phyloP scores from a whole-genome alignment of 1,140 invertebrate genomes.

The Lasioglossum albipes region DNA sequence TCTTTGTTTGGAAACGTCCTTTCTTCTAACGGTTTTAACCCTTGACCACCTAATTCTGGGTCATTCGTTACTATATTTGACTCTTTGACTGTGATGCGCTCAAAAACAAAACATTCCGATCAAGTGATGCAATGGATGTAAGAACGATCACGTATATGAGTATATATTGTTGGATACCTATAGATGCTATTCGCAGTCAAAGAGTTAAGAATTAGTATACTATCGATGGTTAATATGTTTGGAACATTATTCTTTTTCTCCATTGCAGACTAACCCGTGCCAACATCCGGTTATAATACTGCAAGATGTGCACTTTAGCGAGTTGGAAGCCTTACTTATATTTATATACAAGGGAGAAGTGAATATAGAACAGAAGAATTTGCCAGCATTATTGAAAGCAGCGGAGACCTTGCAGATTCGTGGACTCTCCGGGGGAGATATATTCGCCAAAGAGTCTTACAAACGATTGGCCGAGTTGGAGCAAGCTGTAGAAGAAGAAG shows the following conservation, averaged over 20 bases:
- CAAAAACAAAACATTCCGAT: no score
- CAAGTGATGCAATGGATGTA: no score
- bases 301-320: conserved; percentile 83
- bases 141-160: no score
- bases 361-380: conserved; percentile 84
- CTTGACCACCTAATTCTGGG: no score
- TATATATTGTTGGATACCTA: no score
- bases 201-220: no score
- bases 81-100: no score
- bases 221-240: no score
- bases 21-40: no score
- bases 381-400: conserved; percentile 83
- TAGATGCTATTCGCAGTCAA: no score
- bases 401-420: conserved; percentile 84
- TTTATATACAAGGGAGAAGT: conserved; percentile 87
- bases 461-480: conserved; percentile 70
- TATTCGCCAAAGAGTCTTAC: conserved; percentile 74
- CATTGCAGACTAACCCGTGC: conserved; percentile 83
- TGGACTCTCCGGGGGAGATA: conserved; percentile 81
- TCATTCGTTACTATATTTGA: no score
- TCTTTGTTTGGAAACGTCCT: no score
- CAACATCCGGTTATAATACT: conserved; percentile 86
- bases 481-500: conserved; percentile 59
- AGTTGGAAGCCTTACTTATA: conserved; percentile 82
- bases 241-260: conserved; percentile 55